phyloP scores from a whole-genome alignment of 2,888 invertebrate genomes.

The Dicycla oo region DNA sequence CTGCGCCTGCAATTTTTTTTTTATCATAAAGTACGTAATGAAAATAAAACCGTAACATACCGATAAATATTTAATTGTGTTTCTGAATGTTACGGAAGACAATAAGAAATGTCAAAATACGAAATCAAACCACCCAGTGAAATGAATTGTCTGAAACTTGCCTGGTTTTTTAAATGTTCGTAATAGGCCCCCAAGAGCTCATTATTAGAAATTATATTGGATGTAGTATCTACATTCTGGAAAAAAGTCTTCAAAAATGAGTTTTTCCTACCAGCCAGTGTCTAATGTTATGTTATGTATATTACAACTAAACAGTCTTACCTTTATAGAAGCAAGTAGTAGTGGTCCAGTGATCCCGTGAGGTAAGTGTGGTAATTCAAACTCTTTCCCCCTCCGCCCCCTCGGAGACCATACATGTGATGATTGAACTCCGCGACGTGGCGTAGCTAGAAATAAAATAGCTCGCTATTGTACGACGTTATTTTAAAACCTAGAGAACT shows the following conservation, averaged over 20 bases:
- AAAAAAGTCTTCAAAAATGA: neutral
- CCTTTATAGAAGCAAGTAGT: conserved; percentile 42
- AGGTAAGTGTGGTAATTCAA: conserved; percentile 69
- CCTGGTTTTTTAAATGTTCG: too few species aligned
- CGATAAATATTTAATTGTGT: too few species aligned
- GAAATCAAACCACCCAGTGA: too few species aligned
- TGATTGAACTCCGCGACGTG: conserved; percentile 69
- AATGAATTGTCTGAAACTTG: too few species aligned
- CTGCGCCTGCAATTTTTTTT: too few species aligned
- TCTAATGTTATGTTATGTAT: neutral
- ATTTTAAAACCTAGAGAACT: conserved; percentile 55
- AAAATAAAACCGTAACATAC: too few species aligned
- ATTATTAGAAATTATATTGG: neutral
- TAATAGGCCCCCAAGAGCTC: too few species aligned
- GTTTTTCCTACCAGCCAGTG: neutral
- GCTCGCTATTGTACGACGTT: conserved; percentile 51
- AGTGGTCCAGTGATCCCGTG: conserved; percentile 61
- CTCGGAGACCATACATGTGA: conserved; percentile 65
- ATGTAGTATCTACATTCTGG: too few species aligned
- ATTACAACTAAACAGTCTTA: neutral
- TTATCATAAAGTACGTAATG: too few species aligned
- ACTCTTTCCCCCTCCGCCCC: conserved; percentile 52
- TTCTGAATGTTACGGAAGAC: too few species aligned
- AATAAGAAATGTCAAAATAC: too few species aligned
- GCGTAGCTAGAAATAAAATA: conserved; percentile 58